These are phyloP conservation scores for Pyrrhia umbra DNA, from an alignment of 2,888 invertebrate genomes.

Conservation along the genomic window DNA sequence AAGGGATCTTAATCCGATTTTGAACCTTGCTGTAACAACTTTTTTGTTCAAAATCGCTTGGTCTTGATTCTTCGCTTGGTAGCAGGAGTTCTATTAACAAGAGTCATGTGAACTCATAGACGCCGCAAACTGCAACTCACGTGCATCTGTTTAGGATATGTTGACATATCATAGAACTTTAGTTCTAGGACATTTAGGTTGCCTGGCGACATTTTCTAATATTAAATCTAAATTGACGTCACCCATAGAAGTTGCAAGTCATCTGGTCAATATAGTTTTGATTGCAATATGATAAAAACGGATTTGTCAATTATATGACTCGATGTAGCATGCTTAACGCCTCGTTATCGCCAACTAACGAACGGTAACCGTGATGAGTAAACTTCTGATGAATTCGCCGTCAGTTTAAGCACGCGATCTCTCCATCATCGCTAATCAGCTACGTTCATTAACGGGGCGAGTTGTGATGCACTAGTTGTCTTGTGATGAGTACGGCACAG, in stretches of 20 bases:
- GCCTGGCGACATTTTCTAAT: no score
- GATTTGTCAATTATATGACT: not conserved
- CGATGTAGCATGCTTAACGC: not conserved
- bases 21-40: no score
- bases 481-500: slow-evolving; percentile 8
- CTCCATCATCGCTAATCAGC: slow-evolving; percentile 28
- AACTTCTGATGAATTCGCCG: slow-evolving; percentile 28
- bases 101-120: no score
- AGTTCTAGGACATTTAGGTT: no score
- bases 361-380: slow-evolving; percentile 16
- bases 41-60: no score
- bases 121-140: no score
- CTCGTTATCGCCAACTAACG: slow-evolving; percentile 3
- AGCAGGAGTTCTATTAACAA: no score
- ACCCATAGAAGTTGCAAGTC: not conserved
- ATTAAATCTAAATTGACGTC: not conserved
- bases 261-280: not conserved
- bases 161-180: no score
- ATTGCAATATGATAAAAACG: not conserved
- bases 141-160: no score
- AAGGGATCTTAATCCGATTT: no score
- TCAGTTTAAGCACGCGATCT: slow-evolving; percentile 35
- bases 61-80: no score
- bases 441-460: slow-evolving; percentile 25
- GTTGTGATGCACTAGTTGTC: slow-evolving; percentile 41